Evolutionary conservation across 2,113 vertebrate species (phyloP).

Genomic region (Heterochromis multidens): DNA sequence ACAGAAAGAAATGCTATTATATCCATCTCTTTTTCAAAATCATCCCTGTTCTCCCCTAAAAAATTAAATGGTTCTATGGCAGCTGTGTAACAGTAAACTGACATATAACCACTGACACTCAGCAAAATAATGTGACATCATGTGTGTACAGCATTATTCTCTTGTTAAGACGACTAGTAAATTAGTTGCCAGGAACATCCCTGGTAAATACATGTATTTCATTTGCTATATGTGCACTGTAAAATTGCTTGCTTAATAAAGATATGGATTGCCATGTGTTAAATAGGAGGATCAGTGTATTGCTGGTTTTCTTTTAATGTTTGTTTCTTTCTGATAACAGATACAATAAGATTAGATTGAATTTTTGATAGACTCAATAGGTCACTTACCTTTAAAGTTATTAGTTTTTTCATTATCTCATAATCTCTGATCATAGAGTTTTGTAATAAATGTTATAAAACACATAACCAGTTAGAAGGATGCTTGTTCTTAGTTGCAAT

Average conservation of each 20-base stretch:
- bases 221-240: background rate
- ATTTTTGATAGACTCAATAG: background rate
- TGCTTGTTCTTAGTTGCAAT: background rate
- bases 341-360: background rate
- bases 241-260: background rate
- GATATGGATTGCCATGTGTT: background rate
- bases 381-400: background rate
- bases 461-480: background rate
- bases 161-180: too few relatives aligned
- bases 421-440: constrained; percentile 5
- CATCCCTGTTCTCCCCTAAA: background rate
- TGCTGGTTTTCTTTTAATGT: background rate
- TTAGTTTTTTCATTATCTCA: background rate
- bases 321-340: background rate
- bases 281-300: background rate
- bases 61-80: background rate
- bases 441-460: background rate
- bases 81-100: background rate
- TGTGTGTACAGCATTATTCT: background rate
- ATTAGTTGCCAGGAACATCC: background rate
- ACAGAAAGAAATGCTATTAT: rapidly evolving
- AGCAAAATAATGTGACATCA: background rate
- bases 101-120: background rate
- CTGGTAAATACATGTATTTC: background rate
- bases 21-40: background rate